These are phyloP conservation scores for Loripinus fragilis DNA, from an alignment of 2,888 invertebrate genomes.

Conservation along the genomic window DNA sequence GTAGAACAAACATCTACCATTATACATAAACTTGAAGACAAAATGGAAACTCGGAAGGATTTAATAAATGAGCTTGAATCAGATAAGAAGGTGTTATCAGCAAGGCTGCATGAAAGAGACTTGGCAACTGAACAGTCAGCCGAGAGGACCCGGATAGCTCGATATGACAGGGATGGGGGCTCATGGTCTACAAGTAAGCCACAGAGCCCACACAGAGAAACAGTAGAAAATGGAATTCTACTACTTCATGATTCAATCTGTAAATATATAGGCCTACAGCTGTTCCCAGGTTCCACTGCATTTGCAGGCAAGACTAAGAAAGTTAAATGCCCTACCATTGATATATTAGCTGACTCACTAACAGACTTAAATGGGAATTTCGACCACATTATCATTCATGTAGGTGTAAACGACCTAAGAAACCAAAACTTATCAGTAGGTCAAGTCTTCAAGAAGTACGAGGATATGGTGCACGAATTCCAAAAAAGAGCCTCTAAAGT, in stretches of 20 bases:
- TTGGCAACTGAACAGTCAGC: not conserved
- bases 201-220: not conserved
- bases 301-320: not conserved
- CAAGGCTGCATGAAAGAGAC: not conserved
- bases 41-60: not conserved
- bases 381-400: not conserved
- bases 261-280: no score
- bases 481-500: not conserved
- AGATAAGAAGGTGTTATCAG: not conserved
- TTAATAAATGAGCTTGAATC: not conserved
- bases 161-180: not conserved
- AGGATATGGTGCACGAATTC: not conserved
- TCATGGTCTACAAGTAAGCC: conserved; percentile 2
- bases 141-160: not conserved
- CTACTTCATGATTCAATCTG: conserved; percentile 4
- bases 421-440: not conserved
- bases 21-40: not conserved
- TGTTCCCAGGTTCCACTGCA: not conserved
- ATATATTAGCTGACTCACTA: not conserved
- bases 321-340: not conserved
- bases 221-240: not conserved
- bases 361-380: not conserved
- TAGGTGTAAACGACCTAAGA: not conserved
- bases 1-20: not conserved
- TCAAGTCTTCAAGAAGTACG: not conserved